phyloP scores from a whole-genome alignment of 2,113 vertebrate species.

The Alces alces region DNA sequence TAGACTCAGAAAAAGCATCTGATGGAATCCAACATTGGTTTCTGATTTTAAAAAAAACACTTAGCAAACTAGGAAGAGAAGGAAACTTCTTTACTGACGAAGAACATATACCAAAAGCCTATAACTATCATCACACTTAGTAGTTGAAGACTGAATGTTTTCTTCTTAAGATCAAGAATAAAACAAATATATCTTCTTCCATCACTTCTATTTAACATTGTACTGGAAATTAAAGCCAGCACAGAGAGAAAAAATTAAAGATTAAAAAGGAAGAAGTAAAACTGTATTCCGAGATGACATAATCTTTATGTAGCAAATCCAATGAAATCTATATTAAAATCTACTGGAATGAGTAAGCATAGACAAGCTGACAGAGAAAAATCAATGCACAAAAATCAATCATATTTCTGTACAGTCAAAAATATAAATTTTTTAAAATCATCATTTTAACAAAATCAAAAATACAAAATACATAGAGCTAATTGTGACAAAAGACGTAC shows the following conservation, averaged over 20 bases:
- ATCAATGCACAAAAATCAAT: neutral
- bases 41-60: neutral
- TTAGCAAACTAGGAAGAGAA: neutral
- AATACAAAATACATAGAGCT: neutral
- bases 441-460: neutral
- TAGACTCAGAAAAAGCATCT: neutral
- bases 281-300: neutral
- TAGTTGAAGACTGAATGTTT: neutral
- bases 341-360: neutral
- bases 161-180: neutral
- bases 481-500: neutral
- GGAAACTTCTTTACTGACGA: neutral
- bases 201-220: neutral
- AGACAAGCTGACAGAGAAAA: neutral
- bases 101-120: neutral
- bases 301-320: neutral
- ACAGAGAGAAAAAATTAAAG: neutral
- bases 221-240: neutral
- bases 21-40: neutral
- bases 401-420: neutral
- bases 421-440: neutral
- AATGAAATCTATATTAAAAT: neutral
- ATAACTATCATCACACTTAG: neutral
- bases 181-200: neutral
- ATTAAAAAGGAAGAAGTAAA: neutral